phyloP scores from a whole-genome alignment of 2,888 invertebrate species.

The Lapara coniferarum region DNA sequence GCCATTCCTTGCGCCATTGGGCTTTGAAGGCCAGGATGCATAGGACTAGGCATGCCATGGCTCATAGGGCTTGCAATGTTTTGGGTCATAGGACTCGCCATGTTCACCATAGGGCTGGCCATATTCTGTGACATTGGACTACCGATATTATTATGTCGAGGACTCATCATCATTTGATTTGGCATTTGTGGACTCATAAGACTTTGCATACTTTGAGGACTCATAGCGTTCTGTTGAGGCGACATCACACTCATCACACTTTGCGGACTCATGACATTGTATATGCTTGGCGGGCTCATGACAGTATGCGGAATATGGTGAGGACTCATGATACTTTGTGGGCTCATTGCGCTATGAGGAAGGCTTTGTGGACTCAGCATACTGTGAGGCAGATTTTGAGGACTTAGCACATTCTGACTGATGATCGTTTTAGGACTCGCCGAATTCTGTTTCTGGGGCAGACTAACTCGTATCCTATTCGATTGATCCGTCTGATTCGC shows the following conservation, averaged over 20 bases:
- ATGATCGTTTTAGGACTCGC: constrained; percentile 71
- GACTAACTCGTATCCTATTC: constrained; percentile 65
- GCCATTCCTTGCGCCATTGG: constrained; percentile 73
- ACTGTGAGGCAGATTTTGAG: constrained; percentile 69
- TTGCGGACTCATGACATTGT: constrained; percentile 79
- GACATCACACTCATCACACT: constrained; percentile 81
- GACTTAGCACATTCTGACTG: constrained; percentile 72
- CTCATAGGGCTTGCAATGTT: constrained; percentile 71
- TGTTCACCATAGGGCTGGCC: constrained; percentile 65
- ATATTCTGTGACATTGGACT: constrained; percentile 68
- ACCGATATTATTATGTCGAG: constrained; percentile 67
- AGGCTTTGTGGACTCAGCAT: constrained; percentile 78
- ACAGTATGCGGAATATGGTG: constrained; percentile 67
- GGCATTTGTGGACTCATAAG: constrained; percentile 78
- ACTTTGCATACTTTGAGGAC: constrained; percentile 77
- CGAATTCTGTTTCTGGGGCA: constrained; percentile 68
- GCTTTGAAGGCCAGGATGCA: constrained; percentile 74
- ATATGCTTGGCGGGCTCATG: constrained; percentile 75
- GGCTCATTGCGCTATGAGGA: constrained; percentile 77
- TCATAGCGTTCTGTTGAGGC: constrained; percentile 77
- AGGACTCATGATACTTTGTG: constrained; percentile 75
- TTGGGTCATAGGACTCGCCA: constrained; percentile 64
- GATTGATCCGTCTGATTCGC: constrained; percentile 72
- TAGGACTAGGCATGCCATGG: constrained; percentile 75
- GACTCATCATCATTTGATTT: constrained; percentile 78